Conservation (phyloP, 2,888 invertebrate species). For the Megamerina dolium region DNA sequence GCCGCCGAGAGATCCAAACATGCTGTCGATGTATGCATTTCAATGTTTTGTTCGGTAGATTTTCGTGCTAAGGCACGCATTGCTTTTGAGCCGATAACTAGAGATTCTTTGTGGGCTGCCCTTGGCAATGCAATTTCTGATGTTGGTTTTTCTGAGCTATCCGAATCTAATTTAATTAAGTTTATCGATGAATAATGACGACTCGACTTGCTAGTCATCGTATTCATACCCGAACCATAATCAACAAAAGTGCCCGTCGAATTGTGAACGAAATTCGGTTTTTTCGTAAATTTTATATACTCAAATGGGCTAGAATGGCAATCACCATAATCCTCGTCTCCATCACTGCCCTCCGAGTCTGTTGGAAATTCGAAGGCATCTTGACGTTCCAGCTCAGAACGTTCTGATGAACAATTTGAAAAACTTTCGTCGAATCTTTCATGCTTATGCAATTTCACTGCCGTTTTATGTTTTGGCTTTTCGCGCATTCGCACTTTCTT, state of each 20-base stretch:
- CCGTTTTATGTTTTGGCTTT: constrained; percentile 43
- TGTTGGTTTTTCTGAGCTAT: constrained; percentile 19
- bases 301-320: constrained; percentile 59
- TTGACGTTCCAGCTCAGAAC: constrained; percentile 52
- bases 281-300: constrained; percentile 60
- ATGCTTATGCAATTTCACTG: constrained; percentile 26
- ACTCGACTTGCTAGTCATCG: constrained; percentile 19
- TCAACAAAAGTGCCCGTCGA: constrained; percentile 53
- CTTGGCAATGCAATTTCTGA: constrained; percentile 16
- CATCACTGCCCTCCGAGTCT: constrained; percentile 49
- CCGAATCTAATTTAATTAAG: constrained; percentile 38
- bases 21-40: constrained; percentile 52
- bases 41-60: constrained; percentile 39
- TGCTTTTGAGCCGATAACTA: constrained; percentile 45
- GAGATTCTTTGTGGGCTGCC: constrained; percentile 38
- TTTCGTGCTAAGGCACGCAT: constrained; percentile 38
- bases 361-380: constrained; percentile 52
- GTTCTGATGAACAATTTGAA: constrained; percentile 24
- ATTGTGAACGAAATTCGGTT: constrained; percentile 34
- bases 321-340: constrained; percentile 44
- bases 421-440: constrained; percentile 13
- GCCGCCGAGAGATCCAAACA: constrained; percentile 45
- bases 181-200: constrained; percentile 41
- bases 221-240: constrained; percentile 39
- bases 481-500: constrained; percentile 53